Base-by-base conservation (phyloP, 1,140 invertebrate genomes). In the Carposina sasakii region DNA sequence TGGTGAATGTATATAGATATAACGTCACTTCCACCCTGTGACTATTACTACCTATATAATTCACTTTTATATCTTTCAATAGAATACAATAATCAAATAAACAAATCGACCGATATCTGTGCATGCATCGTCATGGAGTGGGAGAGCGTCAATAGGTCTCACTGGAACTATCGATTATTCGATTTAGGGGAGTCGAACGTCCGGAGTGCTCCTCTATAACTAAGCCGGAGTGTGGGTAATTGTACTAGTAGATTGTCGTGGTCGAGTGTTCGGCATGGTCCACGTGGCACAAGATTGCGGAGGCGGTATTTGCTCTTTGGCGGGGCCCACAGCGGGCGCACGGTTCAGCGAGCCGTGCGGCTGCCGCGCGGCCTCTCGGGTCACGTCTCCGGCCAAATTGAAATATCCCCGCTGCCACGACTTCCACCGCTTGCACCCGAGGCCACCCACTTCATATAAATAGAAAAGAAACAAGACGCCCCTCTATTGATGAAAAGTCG, bases 271-370 rank as follows among this genome's bases (percentile, higher is more conserved):
- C 61, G 62, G 63, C 66, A 76, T 76, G 76, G 76, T 84, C 75
- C 66, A 65, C 75, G 70, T 76, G 76, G 76, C 77, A 77, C 76
- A 84, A 84, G 77, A 81, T 84, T 81, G 75, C 67, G 77, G 58
- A 81, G 73, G 73, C 79, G 75, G 65, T 81, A 73, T 84, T 81
- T 84, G 76, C 81, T 84, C 81, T 84, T 81, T 84, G 75, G 75
- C 74, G 70, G 60, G 69, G 71, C 61, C 72, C 78, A 69, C 76
- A 76, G 63, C 71, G 69, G 71, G 70, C 72, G 78, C 66, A 68
- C 79, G 76, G 79, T 77, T 81, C 79, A 81, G 71, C 73, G 79
- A 78, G 69, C 79, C 76, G 77, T 73, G 61, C 67, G 56, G 52
- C 65, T 57, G 62, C 70, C 66, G 63, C 67, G 63, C 68, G 67